phyloP scores from a whole-genome alignment of 2,797 vertebrate genomes.

The Lycodopsis pacificus region DNA sequence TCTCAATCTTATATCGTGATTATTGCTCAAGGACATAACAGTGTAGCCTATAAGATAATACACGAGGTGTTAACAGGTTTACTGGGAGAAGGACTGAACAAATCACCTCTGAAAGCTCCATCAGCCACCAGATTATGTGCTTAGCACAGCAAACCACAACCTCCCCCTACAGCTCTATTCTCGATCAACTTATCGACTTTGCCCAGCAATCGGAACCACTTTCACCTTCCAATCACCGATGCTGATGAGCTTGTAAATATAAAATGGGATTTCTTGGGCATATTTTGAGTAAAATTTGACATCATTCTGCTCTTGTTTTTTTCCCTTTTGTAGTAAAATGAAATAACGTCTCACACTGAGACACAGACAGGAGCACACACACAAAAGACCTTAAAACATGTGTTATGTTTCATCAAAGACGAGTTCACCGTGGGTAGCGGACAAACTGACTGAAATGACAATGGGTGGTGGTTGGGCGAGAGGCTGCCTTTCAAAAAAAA shows the following conservation, averaged over 20 bases:
- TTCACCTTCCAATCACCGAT: slow-evolving; percentile 72
- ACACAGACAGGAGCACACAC: not conserved
- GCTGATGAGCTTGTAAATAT: slow-evolving; percentile 48
- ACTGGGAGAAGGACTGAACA: slow-evolving; percentile 55
- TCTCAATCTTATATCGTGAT: slow-evolving; percentile 20
- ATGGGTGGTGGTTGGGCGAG: slow-evolving; percentile 49
- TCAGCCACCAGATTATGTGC: slow-evolving; percentile 68
- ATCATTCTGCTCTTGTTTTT: slow-evolving; percentile 5
- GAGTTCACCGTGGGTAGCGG: slow-evolving; percentile 45
- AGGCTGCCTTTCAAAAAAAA: too few species aligned
- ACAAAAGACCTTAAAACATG: slow-evolving; percentile 21
- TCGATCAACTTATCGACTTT: slow-evolving; percentile 71
- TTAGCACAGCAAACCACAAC: slow-evolving; percentile 69
- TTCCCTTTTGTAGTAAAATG: not conserved
- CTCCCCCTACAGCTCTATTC: slow-evolving; percentile 54
- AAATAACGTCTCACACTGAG: slow-evolving; percentile 15
- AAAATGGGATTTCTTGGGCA: slow-evolving; percentile 50
- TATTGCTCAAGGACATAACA: slow-evolving; percentile 26
- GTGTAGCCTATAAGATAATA: slow-evolving; percentile 27
- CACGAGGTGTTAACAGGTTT: slow-evolving; percentile 49
- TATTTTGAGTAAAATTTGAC: slow-evolving; percentile 13
- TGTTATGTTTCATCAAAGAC: slow-evolving; percentile 67
- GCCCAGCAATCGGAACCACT: slow-evolving; percentile 69
- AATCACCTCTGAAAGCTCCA: slow-evolving; percentile 77
- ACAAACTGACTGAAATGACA: slow-evolving; percentile 68